Evolutionary conservation across 2,113 vertebrate genomes (phyloP), one percentile per base, ranked within the genome.

Genomic region (Callipepla californica): DNA sequence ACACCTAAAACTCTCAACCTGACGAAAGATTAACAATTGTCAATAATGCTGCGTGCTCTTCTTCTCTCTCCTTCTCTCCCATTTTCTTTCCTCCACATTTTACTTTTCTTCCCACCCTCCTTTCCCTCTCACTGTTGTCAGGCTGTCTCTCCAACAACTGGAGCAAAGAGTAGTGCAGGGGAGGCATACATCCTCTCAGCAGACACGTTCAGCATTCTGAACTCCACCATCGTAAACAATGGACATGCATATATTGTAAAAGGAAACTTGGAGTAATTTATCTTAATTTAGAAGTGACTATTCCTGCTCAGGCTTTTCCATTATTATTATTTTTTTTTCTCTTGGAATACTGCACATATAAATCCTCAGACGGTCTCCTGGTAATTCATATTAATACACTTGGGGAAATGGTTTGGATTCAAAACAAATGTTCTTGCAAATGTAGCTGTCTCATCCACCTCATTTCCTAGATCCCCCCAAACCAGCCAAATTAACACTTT

Each of bases 321-420:
- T 85, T 45, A 20, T 30, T 28, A 63, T 62, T 77, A 38, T 22
- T 30, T 38, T 65, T 66, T 86, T 45, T 28, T 85, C 50, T 92
- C 50, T 92, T 93, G 85, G 83, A 96, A 85, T 96, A 75, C 76
- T 92, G 42, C 69, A 42, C 36, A 51, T 94, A 93, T 95, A 96
- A 92, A 96, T 95, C 94, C 84, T 96, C 72, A 96, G 82, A 94
- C 73, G 65, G 83, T 89, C 92, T 95, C 94, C 62, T 94, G 92
- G 86, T 96, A 95, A 96, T 95, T 93, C 92, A 66, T 95, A 78
- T 87, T 94, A 94, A 92, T 96, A 84, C 90, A 93, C 80, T 86
- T 65, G 95, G 92, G 93, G 66, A 97, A 95, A 94, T 74, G 70
- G 75, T 96, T 96, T 96, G 95, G 90, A 95, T 92, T 95, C 86